phyloP scores from a whole-genome alignment of 1,140 invertebrate genomes.

The Psix sp. region DNA sequence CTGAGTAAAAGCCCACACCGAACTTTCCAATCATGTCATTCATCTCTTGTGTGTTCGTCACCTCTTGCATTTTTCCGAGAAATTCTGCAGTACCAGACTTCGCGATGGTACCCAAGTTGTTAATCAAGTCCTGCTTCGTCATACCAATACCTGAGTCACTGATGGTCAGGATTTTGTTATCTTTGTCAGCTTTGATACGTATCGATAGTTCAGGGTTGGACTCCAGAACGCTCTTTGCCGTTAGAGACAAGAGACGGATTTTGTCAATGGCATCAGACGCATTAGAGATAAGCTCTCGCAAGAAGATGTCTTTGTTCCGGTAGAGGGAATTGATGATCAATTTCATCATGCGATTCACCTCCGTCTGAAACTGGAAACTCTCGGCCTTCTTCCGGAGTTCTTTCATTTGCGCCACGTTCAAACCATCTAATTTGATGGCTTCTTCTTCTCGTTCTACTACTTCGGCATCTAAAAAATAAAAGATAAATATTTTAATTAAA shows the following conservation, averaged over 20 bases:
- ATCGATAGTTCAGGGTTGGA: slow-evolving; percentile 91
- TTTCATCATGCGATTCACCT: slow-evolving; percentile 99
- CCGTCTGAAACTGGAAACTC: slow-evolving; percentile 96
- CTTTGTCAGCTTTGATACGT: slow-evolving; percentile 97
- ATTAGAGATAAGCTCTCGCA: slow-evolving; percentile 98
- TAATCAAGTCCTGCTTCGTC: slow-evolving; percentile 96
- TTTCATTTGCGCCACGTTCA: slow-evolving; percentile 95
- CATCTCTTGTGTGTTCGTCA: slow-evolving; percentile 79
- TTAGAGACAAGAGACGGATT: slow-evolving; percentile 94
- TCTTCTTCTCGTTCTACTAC: slow-evolving; percentile 93
- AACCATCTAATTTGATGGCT: slow-evolving; percentile 96
- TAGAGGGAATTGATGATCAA: slow-evolving; percentile 99
- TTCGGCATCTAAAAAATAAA: slow-evolving; percentile 82
- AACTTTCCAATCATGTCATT: slow-evolving; percentile 96
- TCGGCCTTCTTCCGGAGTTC: slow-evolving; percentile 94
- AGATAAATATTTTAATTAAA: too few relatives aligned
- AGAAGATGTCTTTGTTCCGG: slow-evolving; percentile 99
- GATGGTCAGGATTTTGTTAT: slow-evolving; percentile 95
- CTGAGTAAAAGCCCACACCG: slow-evolving; percentile 98
- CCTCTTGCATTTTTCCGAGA: slow-evolving; percentile 93
- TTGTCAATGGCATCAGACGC: slow-evolving; percentile 97
- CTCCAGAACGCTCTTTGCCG: slow-evolving; percentile 87
- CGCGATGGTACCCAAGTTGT: slow-evolving; percentile 98
- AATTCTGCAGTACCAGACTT: slow-evolving; percentile 99
- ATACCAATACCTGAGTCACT: slow-evolving; percentile 99